These are phyloP conservation scores for Aproaerema taeniolella DNA, from an alignment of 2,888 invertebrate species.

Conservation along the genomic window DNA sequence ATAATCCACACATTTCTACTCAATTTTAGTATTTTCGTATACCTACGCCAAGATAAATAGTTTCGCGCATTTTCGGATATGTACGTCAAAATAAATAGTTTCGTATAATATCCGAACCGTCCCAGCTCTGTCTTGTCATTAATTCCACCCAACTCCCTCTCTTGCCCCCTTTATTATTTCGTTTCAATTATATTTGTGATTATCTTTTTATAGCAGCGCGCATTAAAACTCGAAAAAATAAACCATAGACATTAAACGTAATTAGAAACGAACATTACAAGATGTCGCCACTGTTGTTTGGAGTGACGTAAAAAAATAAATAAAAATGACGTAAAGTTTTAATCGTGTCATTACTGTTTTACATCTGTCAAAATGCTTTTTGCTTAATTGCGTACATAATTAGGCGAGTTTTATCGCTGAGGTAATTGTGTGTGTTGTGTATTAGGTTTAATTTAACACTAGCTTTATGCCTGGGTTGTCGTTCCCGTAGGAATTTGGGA, in stretches of 20 bases:
- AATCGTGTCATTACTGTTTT: slow-evolving; percentile 17
- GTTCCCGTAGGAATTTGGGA: no score
- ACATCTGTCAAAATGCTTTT: slow-evolving; percentile 17
- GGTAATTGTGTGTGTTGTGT: neutral
- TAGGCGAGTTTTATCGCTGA: slow-evolving; percentile 1
- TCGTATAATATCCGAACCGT: slow-evolving; percentile 6
- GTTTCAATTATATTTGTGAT: slow-evolving; percentile 78
- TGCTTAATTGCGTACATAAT: slow-evolving; percentile 13
- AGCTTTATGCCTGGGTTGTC: no score
- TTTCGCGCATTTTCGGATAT: no score
- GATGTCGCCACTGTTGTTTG: slow-evolving; percentile 58
- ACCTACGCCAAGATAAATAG: no score
- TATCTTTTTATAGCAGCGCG: slow-evolving; percentile 74
- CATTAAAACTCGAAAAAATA: slow-evolving; percentile 76
- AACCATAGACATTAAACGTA: slow-evolving; percentile 69
- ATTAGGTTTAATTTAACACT: neutral
- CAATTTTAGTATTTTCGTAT: no score
- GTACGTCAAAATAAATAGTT: neutral
- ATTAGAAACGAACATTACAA: slow-evolving; percentile 70
- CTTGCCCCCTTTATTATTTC: slow-evolving; percentile 71
- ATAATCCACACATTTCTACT: no score
- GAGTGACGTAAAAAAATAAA: no score
- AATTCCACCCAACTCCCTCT: slow-evolving; percentile 51
- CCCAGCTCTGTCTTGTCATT: slow-evolving; percentile 44
- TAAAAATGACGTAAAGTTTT: slow-evolving; percentile 16